These are phyloP conservation scores for Hipposideros armiger DNA, from an alignment of 2,113 vertebrate species.

Conservation along the genomic window DNA sequence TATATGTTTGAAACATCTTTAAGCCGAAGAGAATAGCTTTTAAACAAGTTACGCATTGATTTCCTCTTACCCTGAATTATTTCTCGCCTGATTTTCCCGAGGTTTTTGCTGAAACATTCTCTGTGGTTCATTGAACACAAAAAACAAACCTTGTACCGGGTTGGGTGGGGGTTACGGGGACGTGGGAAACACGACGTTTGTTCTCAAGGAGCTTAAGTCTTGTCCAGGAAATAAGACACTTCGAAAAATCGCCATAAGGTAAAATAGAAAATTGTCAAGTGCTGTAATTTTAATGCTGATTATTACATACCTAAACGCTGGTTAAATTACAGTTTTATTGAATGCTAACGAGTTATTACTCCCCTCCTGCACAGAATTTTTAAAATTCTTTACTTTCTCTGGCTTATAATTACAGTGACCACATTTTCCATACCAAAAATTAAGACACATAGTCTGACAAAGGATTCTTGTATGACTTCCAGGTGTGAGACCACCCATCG, in stretches of 20 bases:
- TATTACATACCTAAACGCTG: constrained; percentile 39
- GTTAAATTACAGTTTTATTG: constrained; percentile 73
- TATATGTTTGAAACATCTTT: constrained; percentile 34
- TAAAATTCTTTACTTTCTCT: constrained; percentile 65
- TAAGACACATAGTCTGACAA: constrained; percentile 72
- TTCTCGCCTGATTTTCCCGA: constrained; percentile 70
- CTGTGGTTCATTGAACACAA: constrained; percentile 69
- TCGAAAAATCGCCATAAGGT: not conserved
- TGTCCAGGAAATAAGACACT: constrained; percentile 38
- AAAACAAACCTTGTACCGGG: constrained; percentile 23
- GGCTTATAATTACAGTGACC: constrained; percentile 74
- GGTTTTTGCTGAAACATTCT: constrained; percentile 64
- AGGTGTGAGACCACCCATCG: constrained; percentile 77
- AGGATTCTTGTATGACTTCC: constrained; percentile 70
- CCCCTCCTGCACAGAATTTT: constrained; percentile 40
- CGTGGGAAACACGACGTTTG: not conserved
- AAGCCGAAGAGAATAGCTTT: constrained; percentile 55
- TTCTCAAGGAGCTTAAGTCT: constrained; percentile 42
- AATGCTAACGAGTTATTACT: constrained; percentile 55
- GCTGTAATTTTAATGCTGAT: constrained; percentile 45
- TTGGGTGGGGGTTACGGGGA: not conserved
- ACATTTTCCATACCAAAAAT: constrained; percentile 77
- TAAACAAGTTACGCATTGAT: constrained; percentile 68
- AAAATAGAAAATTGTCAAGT: constrained; percentile 50
- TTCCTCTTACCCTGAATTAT: constrained; percentile 61